These are phyloP conservation scores for Alligator mississippiensis DNA, from an alignment of 2,113 vertebrate genomes.

Conservation along the genomic window DNA sequence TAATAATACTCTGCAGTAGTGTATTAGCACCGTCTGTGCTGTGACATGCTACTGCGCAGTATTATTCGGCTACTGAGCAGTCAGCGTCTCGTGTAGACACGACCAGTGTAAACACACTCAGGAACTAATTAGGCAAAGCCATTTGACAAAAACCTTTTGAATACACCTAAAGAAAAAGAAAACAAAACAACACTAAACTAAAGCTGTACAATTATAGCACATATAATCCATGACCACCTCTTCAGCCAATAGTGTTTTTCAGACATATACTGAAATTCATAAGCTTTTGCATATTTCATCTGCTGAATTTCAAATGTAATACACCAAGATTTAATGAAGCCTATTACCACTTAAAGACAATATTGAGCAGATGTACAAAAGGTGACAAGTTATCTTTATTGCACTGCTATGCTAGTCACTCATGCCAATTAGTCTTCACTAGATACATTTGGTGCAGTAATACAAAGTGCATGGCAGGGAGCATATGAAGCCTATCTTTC, in stretches of 20 bases:
- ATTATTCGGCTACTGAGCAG: no score
- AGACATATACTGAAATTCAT: neutral
- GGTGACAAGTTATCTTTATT: constrained; percentile 58
- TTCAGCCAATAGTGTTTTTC: neutral
- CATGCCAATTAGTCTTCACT: constrained; percentile 60
- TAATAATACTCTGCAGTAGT: no score
- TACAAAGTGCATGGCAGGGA: constrained; percentile 40
- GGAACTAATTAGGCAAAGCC: neutral
- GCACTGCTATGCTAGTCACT: constrained; percentile 38
- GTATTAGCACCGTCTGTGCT: no score
- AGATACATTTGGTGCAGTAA: constrained; percentile 49
- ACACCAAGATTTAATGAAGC: constrained; percentile 50
- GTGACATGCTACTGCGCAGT: no score
- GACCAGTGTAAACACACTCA: neutral
- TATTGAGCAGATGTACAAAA: constrained; percentile 53
- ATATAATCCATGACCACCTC: neutral
- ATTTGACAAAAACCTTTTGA: neutral
- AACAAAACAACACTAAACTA: neutral
- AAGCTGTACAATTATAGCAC: neutral
- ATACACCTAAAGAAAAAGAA: neutral
- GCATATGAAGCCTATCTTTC: constrained; percentile 41
- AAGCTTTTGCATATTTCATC: constrained; percentile 33
- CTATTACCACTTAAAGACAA: constrained; percentile 53
- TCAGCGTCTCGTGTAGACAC: no score
- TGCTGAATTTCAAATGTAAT: constrained; percentile 53